A percentile compares a stretch with the other conserved stretches of the same genome.
Evolutionary conservation across 1,140 invertebrate species (phyloP).

Genomic region (Calliphora vicina): DNA sequence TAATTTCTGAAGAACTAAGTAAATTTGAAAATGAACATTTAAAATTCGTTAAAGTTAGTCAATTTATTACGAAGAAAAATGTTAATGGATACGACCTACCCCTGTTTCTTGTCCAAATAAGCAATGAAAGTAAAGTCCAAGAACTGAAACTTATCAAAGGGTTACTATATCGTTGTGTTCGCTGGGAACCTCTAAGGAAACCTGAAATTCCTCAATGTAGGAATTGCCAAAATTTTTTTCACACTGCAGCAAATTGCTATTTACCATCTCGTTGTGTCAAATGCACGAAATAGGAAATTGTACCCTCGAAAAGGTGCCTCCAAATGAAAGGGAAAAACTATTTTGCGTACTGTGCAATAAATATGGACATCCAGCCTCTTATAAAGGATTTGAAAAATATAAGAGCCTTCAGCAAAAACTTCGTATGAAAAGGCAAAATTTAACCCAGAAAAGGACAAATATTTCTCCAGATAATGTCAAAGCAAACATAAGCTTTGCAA

Average conservation of each 20-base stretch:
- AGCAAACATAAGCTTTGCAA: neutral
- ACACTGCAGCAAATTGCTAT: neutral
- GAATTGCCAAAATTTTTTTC: neutral
- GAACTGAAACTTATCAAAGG: neutral
- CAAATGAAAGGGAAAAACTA: too few species aligned
- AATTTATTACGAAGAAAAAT: too few species aligned
- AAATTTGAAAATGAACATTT: too few species aligned
- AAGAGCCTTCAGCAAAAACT: neutral
- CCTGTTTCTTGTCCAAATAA: neutral
- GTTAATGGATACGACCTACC: neutral
- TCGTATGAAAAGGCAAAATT: neutral
- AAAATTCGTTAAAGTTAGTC: too few species aligned
- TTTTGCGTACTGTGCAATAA: too few species aligned
- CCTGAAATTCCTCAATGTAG: too few species aligned
- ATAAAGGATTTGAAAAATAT: neutral
- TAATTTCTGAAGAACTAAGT: too few species aligned
- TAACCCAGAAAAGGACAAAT: neutral
- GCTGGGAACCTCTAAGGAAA: too few species aligned
- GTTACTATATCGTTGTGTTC: neutral
- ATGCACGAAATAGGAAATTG: too few species aligned
- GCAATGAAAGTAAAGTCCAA: neutral
- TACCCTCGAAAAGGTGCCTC: too few species aligned
- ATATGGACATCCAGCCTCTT: too few species aligned
- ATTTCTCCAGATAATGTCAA: neutral
- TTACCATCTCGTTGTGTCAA: neutral